Evolutionary conservation across 2,113 vertebrate species (phyloP), one percentile per base, ranked within the genome.

Genomic region (Erinaceus europaeus): DNA sequence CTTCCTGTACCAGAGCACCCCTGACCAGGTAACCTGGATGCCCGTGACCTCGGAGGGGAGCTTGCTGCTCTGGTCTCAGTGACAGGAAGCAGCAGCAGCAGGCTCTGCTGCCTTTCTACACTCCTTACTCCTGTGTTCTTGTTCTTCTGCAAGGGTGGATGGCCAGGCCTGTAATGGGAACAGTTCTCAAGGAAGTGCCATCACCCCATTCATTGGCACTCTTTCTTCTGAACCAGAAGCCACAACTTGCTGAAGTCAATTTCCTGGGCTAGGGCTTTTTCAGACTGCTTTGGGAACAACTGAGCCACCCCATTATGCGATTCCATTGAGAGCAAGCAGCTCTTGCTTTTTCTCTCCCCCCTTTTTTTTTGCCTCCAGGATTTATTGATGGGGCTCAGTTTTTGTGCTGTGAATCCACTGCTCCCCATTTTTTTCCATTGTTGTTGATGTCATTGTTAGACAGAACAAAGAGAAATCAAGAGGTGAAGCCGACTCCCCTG

Each of bases 1-100:
- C 27, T 96, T 98, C 95, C 96, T 98, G 38, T 97, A 98, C 89
- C 96, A 97, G n/a, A 95, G 94, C 69, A 96, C 59, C 48, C 96
- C 95, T 13, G 90, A 94, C 34, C 95, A 95, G 96, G 96, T 96
- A 83, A 79, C 6, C 32, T 11, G 1, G 0, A 4, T 29, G 38
- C 42, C 10, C 40, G 32, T 13, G 21, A 38, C 38, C 25, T 59
- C 11, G 17, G 25, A 34, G 11, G 32, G 29, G 14, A 23, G 6
- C 46, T 8, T 11, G 25, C 10, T 8, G 18, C 44, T 55, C 17
- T 18, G 48, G 36, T 20, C 59, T 55, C 11, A 36, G 2, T 13
- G 40, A n/a, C 1, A 32, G 34, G n/a, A 46, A 34, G 14, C 6
- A 23, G n/a, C 12, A 36, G 15, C 38, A 34, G 34, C 27, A 62